A percentile compares a stretch with the other conserved stretches of the same genome.
phyloP scores from a whole-genome alignment of 1,140 invertebrate genomes.

The Prorops nasuta region DNA sequence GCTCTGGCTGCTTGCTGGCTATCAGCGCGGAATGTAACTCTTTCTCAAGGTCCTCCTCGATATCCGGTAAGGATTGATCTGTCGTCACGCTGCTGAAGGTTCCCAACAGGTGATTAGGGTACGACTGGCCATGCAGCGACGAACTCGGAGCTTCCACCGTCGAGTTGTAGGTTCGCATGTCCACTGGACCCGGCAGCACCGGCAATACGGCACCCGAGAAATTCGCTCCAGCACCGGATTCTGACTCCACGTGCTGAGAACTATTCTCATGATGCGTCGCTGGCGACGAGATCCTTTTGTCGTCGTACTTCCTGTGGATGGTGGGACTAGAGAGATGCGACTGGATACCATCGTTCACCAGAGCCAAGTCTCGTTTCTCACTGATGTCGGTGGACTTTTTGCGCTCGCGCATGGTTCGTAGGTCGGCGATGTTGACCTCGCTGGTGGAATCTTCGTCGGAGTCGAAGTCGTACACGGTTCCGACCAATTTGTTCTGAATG shows the following conservation, averaged over 20 bases:
- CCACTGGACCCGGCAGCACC: conserved; percentile 77
- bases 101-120: conserved; percentile 64
- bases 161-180: conserved; percentile 81
- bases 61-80: conserved; percentile 65
- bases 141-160: conserved; percentile 54
- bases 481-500: conserved; percentile 75
- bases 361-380: conserved; percentile 59
- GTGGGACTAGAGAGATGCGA: conserved; percentile 45
- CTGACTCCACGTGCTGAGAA: conserved; percentile 28
- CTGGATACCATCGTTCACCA: conserved; percentile 56
- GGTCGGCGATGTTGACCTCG: conserved; percentile 73
- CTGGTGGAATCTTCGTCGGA: conserved; percentile 78
- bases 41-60: conserved; percentile 78
- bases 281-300: conserved; percentile 43
- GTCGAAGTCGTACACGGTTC: conserved; percentile 84
- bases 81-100: conserved; percentile 64
- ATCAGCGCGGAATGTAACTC: conserved; percentile 68
- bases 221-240: conserved; percentile 28
- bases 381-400: conserved; percentile 74
- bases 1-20: conserved; percentile 54
- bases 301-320: conserved; percentile 42
- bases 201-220: conserved; percentile 67
- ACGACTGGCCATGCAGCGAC: conserved; percentile 55
- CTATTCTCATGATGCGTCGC: conserved; percentile 18
- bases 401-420: conserved; percentile 77